Evolutionary conservation across 2,888 invertebrate species (phyloP).

Genomic region (Andrena marginata): DNA sequence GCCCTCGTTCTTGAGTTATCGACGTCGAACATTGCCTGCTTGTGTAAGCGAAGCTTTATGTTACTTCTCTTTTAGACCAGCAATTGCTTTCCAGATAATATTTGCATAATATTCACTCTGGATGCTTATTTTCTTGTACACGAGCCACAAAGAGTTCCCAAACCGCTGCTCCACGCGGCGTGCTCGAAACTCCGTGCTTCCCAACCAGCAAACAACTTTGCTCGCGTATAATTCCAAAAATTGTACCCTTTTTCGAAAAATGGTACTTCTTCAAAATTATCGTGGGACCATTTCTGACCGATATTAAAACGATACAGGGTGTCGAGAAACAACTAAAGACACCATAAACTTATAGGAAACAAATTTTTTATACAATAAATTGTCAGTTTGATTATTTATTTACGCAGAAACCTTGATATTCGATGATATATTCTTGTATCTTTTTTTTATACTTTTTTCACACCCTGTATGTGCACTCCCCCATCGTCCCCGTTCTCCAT

Average conservation of each 20-base stretch:
- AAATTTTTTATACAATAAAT: background rate
- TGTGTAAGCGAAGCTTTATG: background rate
- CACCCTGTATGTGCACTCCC: slow-evolving; percentile 28
- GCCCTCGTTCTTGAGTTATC: background rate
- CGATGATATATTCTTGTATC: background rate
- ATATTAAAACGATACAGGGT: too few relatives aligned
- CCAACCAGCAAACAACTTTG: background rate
- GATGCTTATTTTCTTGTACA: background rate
- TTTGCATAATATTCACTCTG: background rate
- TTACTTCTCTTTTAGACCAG: background rate
- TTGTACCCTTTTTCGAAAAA: background rate
- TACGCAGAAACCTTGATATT: too few relatives aligned
- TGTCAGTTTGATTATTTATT: background rate
- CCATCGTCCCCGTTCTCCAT: background rate
- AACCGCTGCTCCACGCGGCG: background rate
- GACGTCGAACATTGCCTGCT: background rate
- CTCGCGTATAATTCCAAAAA: background rate
- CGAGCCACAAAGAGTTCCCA: background rate
- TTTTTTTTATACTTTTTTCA: slow-evolving; percentile 10
- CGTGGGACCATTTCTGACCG: too few relatives aligned
- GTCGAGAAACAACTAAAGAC: background rate
- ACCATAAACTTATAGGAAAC: background rate
- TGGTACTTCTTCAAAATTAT: too few relatives aligned
- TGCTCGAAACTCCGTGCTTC: background rate
- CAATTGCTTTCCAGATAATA: background rate